Conservation (phyloP, 1,140 invertebrate species). For the Metopolophium dirhodum region DNA sequence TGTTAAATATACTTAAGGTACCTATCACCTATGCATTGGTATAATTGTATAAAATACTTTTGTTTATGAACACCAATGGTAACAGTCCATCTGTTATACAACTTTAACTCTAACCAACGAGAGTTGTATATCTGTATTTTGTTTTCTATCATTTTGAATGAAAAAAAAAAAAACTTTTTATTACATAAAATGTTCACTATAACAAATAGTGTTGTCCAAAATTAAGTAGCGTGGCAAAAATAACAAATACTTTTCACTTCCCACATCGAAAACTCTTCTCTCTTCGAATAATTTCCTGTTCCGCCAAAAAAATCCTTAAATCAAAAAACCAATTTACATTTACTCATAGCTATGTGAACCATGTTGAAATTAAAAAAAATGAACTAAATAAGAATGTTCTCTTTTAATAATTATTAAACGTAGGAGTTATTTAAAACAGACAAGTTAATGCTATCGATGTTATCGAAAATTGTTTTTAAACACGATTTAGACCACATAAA, state of each 20-base stretch:
- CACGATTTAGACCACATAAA: background rate
- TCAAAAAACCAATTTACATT: constrained; percentile 37
- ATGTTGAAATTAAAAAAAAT: background rate
- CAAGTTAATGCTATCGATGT: background rate
- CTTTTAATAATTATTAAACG: background rate
- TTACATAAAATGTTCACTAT: background rate
- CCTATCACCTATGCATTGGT: background rate
- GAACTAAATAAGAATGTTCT: background rate
- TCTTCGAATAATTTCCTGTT: constrained; percentile 18
- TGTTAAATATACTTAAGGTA: background rate
- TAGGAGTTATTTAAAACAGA: background rate
- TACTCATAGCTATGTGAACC: background rate
- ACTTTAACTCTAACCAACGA: background rate
- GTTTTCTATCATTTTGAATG: too few relatives aligned
- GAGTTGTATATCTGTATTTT: background rate
- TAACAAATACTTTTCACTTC: background rate
- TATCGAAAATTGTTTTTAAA: background rate
- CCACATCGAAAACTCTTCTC: background rate
- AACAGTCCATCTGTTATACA: background rate
- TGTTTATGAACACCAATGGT: background rate
- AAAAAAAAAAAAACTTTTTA: background rate
- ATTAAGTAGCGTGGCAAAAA: constrained; percentile 13
- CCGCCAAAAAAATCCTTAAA: background rate
- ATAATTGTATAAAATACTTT: background rate
- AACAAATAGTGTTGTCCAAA: background rate